Percentiles rank a stretch among this genome's conserved stretches.
Conservation (phyloP, 2,797 vertebrate genomes). For the Galago senegalensis region DNA sequence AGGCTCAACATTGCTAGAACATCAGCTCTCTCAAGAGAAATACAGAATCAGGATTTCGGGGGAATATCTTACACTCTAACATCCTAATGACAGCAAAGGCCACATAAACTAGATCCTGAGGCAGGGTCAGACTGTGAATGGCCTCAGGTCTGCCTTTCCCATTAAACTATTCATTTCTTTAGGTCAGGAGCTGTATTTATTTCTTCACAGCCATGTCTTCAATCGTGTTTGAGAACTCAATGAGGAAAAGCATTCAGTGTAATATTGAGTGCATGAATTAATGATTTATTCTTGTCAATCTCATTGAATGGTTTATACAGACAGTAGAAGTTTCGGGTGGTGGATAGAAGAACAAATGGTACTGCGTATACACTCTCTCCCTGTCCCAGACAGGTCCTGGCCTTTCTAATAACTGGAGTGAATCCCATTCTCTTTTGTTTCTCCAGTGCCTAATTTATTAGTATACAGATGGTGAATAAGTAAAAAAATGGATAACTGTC, state of each 20-base stretch:
- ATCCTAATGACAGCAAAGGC: background rate
- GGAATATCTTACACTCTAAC: background rate
- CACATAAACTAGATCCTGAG: background rate
- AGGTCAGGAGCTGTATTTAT: background rate
- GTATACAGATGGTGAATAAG: background rate
- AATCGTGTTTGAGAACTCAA: background rate
- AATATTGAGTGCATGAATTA: background rate
- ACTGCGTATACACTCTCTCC: background rate
- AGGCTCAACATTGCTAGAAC: background rate
- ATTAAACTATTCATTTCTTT: background rate
- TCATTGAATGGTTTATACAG: background rate
- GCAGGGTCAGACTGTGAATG: background rate
- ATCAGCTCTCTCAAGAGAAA: background rate
- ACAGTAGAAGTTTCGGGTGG: background rate
- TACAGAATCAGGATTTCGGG: background rate
- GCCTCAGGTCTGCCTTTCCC: background rate
- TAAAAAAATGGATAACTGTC: background rate
- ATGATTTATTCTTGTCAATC: constrained; percentile 11
- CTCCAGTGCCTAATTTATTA: background rate
- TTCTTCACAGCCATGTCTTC: background rate
- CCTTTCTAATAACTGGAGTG: background rate
- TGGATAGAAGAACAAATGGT: background rate
- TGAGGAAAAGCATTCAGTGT: background rate
- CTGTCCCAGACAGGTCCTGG: background rate
- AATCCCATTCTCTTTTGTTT: background rate